Evolutionary conservation across 2,797 vertebrate species (phyloP), one percentile per base, ranked within the genome.

Genomic region (Sebastes matsubarae): DNA sequence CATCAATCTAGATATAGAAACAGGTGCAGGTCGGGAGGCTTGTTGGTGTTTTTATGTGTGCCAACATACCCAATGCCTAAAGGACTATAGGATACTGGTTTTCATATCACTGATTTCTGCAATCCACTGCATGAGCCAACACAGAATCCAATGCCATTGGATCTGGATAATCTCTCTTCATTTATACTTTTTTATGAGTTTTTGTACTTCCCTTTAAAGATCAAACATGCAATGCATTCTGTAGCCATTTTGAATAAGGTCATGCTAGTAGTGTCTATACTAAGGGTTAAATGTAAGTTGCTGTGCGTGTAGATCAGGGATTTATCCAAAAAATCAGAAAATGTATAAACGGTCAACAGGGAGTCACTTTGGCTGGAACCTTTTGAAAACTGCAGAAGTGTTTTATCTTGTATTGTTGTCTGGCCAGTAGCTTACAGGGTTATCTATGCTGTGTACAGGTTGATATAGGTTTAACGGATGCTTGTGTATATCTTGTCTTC

Each of bases 401-500:
- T 93, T 92, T 92, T 87, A 81, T 87, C 87, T 91, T 83, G 63
- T 86, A 70, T 90, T 88, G 77, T 94, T 80, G 88, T 93, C 90
- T 92, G 95, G 94, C 93, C 95, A 95, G 94, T 96, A 95, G 93
- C 90, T 94, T 90, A 94, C 92, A 91, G 93, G 87, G 90, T 96
- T 91, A 89, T 95, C 85, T 92, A 82, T 92, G 92, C 88, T 96
- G 95, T 97, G 96, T 97, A 96, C 94, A 97, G 96, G 93, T 94
- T 88, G 55, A 94, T 93, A 94, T 94, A 96, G 95, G 93, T 92
- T 94, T 94, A 94, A 95, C 87, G 95, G 94, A 96, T 94, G 96
- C 94, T 95, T 83, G 93, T 98, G 97, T 97, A 97, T 96, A 98
- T 97, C 96, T 93, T 90, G 97, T 96, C 95, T 98, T 96, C 94